Percentiles rank a stretch among this genome's conserved stretches.
These are phyloP conservation scores for Tricholaema leucomelas DNA, from an alignment of 2,113 vertebrate species.

Conservation along the genomic window DNA sequence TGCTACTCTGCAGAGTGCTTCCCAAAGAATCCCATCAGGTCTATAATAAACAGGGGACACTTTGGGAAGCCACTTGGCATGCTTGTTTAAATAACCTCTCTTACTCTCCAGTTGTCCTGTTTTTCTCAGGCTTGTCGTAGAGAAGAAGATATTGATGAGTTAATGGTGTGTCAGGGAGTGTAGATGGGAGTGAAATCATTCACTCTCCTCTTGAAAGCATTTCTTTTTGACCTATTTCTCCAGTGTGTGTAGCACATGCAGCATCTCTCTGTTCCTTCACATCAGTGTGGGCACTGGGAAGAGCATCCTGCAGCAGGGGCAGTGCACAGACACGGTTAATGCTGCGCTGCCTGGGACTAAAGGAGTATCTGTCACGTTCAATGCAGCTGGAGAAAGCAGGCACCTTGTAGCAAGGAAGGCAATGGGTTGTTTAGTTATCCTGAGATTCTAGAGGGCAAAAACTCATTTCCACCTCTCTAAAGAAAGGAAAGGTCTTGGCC, in stretches of 20 bases:
- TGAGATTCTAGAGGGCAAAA: conserved; percentile 20
- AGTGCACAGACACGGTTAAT: neutral
- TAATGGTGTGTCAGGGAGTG: neutral
- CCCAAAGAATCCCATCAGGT: neutral
- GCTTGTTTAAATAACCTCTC: conserved; percentile 41
- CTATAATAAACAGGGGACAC: neutral
- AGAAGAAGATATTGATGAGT: conserved; percentile 25
- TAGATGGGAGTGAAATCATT: neutral
- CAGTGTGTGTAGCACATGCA: neutral
- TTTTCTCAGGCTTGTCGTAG: conserved; percentile 32
- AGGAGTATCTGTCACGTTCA: neutral
- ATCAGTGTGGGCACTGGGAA: neutral
- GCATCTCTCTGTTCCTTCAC: neutral
- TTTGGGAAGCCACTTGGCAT: neutral
- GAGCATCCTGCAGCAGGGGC: neutral
- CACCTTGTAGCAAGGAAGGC: neutral
- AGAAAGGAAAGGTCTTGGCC: neutral
- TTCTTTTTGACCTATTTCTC: conserved; percentile 15
- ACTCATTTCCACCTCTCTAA: conserved; percentile 13
- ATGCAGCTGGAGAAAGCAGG: neutral
- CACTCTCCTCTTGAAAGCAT: neutral
- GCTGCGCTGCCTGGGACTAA: neutral
- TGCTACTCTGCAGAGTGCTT: neutral
- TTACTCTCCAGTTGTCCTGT: neutral
- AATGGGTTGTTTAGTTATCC: conserved; percentile 42